Evolutionary conservation across 2,888 invertebrate genomes (phyloP), one percentile per base, ranked within the genome.

Genomic region (Drosophila lacicola): DNA sequence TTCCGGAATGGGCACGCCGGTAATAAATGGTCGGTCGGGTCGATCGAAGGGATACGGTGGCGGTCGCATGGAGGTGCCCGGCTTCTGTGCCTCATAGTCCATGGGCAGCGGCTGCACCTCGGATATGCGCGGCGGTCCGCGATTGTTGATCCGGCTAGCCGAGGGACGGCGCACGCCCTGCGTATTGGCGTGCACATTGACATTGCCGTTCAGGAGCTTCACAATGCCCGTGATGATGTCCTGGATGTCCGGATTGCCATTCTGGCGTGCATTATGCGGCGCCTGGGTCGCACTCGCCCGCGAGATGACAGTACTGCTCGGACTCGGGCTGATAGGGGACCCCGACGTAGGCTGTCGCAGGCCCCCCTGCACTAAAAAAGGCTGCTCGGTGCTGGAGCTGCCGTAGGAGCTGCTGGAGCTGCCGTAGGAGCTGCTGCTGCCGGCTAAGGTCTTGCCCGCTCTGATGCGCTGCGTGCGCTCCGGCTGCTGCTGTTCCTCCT

Each of bases 171-270:
- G 93, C 0, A 94, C 94, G 13, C 93, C 92, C 62, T 95, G 95
- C 0, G 96, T 95, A 78, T 96, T 96, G 0, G 96, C 96, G 90
- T 95, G 96, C 0, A 97, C 96, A 83, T 97, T 97, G 0, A 97
- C 97, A 83, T 97, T 97, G 1, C 97, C 97, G 74, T 98, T 97
- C 2, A 98, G 93, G 11, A 98, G 91, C 90, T 97, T 97, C 0
- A 97, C 97, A 51, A 98, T 96, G 9, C 97, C 97, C 2, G 96
- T 96, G 37, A 98, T 97, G 34, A 98, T 97, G 86, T 98, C 97
- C 91, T 97, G 97, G 63, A 98, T 97, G 89, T 97, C 97, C 41
- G 95, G 95, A 90, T 94, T 95, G 4, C 94, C 94, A 81, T 95
- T 95, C 65, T 95, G 93, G 17, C 93, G 89, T 0, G 91, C 86